Evolutionary conservation across 2,888 invertebrate species (phyloP).

Genomic region (Hyppa rectilinea): DNA sequence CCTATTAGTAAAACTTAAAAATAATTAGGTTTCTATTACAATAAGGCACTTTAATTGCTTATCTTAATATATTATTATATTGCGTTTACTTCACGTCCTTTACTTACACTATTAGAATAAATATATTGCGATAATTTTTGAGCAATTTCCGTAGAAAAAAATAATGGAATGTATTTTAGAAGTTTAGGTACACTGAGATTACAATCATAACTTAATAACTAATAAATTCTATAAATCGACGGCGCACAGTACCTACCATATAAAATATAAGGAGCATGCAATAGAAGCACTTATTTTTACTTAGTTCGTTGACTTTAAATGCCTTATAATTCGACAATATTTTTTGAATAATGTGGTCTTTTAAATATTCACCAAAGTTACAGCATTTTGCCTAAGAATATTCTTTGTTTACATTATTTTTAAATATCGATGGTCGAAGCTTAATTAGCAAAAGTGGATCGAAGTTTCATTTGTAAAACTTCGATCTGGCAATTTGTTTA

Average conservation of each 20-base stretch:
- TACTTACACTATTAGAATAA: constrained; percentile 4
- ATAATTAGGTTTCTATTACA: constrained; percentile 1
- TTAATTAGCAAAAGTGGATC: too few relatives aligned
- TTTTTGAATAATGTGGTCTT: background rate
- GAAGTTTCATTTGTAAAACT: too few relatives aligned
- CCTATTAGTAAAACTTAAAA: constrained; percentile 10
- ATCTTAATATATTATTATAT: constrained; percentile 1
- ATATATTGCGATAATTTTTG: constrained; percentile 28
- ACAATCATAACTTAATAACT: constrained; percentile 21
- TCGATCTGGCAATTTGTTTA: background rate
- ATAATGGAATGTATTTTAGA: constrained; percentile 44
- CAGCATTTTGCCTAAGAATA: background rate
- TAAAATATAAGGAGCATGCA: background rate
- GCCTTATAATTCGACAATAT: background rate
- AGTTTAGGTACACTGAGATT: constrained; percentile 24
- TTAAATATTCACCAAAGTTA: background rate
- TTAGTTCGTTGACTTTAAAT: background rate
- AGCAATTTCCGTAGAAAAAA: constrained; percentile 34
- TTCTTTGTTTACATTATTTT: background rate
- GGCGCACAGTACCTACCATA: background rate
- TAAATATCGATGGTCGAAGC: too few relatives aligned
- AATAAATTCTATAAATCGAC: background rate
- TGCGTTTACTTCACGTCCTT: background rate
- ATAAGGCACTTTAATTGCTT: constrained; percentile 22
- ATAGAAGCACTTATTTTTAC: background rate